A percentile compares a stretch with the other conserved stretches of the same genome.
These are phyloP conservation scores for Mycteria americana DNA, from an alignment of 2,797 vertebrate species.

Conservation along the genomic window DNA sequence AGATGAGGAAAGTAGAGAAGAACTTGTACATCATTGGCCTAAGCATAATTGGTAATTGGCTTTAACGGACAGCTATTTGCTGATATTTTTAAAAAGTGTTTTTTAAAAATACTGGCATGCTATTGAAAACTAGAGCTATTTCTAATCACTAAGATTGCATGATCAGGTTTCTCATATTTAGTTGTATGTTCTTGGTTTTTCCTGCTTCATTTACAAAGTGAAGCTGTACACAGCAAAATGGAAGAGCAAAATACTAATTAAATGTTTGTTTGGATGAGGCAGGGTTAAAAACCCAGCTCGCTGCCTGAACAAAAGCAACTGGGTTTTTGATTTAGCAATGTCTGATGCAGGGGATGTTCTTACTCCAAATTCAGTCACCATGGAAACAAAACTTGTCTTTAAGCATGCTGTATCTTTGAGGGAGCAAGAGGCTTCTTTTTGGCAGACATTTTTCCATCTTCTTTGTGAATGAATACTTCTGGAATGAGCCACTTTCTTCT, in stretches of 20 bases:
- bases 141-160: background rate
- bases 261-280: background rate
- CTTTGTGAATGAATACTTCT: constrained; percentile 27
- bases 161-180: background rate
- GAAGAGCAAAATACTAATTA: background rate
- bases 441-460: constrained; percentile 42
- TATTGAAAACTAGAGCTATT: background rate
- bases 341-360: constrained; percentile 48
- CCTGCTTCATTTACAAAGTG: background rate
- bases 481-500: constrained; percentile 1
- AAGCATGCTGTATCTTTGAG: constrained; percentile 20
- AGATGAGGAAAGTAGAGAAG: background rate
- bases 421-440: constrained; percentile 38
- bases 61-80: background rate
- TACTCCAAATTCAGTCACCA: constrained; percentile 67
- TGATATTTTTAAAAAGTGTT: background rate
- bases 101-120: background rate
- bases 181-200: background rate
- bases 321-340: constrained; percentile 47
- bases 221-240: background rate
- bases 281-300: constrained; percentile 5
- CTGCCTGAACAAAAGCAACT: constrained; percentile 7
- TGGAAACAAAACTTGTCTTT: constrained; percentile 65
- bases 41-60: background rate
- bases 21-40: background rate